Conservation (phyloP, 2,113 vertebrate species). For the Helogale parvula region DNA sequence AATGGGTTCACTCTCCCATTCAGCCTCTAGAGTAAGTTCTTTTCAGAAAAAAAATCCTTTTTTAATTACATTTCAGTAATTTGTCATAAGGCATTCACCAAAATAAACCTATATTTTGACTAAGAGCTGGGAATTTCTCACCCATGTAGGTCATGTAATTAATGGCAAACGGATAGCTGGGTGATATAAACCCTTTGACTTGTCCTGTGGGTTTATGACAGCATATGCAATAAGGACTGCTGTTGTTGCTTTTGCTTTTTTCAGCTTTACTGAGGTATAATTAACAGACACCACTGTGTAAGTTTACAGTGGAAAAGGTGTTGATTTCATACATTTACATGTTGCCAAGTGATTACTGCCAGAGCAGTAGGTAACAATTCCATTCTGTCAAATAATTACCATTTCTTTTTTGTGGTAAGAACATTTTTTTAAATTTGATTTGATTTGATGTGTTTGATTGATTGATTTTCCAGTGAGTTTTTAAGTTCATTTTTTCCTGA, state of each 20-base stretch:
- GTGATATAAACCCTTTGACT: neutral
- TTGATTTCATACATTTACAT: neutral
- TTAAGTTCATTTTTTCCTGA: constrained; percentile 7
- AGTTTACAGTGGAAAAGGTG: neutral
- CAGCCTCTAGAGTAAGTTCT: neutral
- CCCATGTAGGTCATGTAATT: neutral
- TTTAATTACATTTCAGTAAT: neutral
- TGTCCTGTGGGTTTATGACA: neutral
- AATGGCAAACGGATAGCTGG: neutral
- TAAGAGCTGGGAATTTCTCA: neutral
- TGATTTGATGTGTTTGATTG: neutral
- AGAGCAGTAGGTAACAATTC: neutral
- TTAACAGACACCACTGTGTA: neutral
- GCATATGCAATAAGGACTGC: neutral
- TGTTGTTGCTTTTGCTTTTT: neutral
- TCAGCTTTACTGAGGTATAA: neutral
- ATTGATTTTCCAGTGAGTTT: neutral
- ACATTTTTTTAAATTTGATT: neutral
- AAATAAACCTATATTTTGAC: neutral
- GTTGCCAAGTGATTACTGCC: no score
- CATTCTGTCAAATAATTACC: neutral
- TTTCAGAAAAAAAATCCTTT: neutral
- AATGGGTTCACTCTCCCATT: neutral
- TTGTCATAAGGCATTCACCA: neutral
- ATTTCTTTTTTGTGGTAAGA: neutral